phyloP scores from a whole-genome alignment of 23 tunicate genomes.

The Halocynthia roretzi region DNA sequence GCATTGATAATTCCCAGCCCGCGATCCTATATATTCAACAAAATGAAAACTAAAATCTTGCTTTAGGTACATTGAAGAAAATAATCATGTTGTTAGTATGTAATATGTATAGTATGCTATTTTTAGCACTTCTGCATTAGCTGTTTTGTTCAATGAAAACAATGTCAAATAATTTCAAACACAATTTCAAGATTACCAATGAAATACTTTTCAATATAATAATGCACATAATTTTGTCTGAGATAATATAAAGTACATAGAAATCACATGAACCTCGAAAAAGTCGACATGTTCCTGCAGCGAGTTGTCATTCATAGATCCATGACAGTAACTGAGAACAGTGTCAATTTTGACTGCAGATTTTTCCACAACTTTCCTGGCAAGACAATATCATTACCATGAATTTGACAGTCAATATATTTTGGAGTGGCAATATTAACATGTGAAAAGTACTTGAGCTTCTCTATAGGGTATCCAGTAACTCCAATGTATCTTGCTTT shows the following conservation, averaged over 20 bases:
- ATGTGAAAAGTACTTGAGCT: slow-evolving; percentile 29
- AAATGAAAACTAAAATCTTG: not conserved
- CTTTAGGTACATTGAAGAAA: no score
- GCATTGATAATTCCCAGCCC: slow-evolving; percentile 87
- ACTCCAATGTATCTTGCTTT: slow-evolving; percentile 80
- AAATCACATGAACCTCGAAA: slow-evolving; percentile 33
- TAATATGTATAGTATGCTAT: not conserved
- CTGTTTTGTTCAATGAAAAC: no score
- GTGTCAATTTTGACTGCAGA: slow-evolving; percentile 78
- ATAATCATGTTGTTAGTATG: no score
- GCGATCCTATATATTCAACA: slow-evolving; percentile 7
- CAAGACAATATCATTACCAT: not conserved
- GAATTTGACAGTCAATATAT: slow-evolving; percentile 5
- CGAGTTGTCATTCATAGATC: slow-evolving; percentile 63
- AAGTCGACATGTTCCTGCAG: slow-evolving; percentile 47
- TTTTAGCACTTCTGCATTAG: not conserved
- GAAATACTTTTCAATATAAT: not conserved
- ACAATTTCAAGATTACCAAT: no score
- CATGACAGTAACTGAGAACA: slow-evolving; percentile 83
- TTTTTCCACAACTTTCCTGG: slow-evolving; percentile 49
- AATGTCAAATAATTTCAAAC: not conserved
- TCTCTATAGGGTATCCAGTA: slow-evolving; percentile 78
- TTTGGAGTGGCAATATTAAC: not conserved
- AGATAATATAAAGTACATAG: not conserved
- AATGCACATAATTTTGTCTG: not conserved